Base-by-base conservation (phyloP, 2,888 invertebrate species). In the Matsumyia berberina region DNA sequence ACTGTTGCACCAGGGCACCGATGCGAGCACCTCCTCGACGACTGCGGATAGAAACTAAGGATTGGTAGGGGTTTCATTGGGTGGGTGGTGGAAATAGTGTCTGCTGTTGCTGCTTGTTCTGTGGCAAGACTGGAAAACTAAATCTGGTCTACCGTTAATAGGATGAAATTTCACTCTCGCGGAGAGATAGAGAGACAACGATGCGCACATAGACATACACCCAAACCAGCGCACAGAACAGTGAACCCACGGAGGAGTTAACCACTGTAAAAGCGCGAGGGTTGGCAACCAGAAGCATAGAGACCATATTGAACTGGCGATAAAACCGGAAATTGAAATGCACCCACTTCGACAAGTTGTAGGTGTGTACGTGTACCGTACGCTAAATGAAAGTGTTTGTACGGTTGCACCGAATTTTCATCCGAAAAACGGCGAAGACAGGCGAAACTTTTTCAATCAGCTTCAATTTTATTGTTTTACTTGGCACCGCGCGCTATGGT, bases 381-480 rank as follows among this genome's bases (percentile, higher is more conserved):
- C 55, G n/a, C 64, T 19, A 70, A 70, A 55, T 64, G 46, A 31
- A 64, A 70, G 60, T 70, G 37, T 66, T 33, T 74, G 58, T 60
- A 35, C 35, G 44, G 17, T 53, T 77, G 51, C 77, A 58, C 33
- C 33, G 51, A 76, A 76, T 49, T 76, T 73, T 58, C 49, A 39
- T 35, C 66, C 77, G 69, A 77, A 67, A 79, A 66, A 72, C 11
- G 58, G 76, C 39, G 76, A 58, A 64, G 60, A 57, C 62, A 62
- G 69, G 15, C 69, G 60, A 80, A 81, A 82, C 76, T 82, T 82
- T 82, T 82, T 76, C 81, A 82, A 82, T 82, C 81, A 82, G 64
- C 81, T 51, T 6, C 51, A 66, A 58, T 76, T 82, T 66, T 76
- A 76, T 81, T 76, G 74, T 81, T 81, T 81, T 49, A 64, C 57